Percentiles rank a stretch among this genome's conserved stretches.
Conservation (phyloP, 2,113 vertebrate genomes). For the Prunella fulvescens region DNA sequence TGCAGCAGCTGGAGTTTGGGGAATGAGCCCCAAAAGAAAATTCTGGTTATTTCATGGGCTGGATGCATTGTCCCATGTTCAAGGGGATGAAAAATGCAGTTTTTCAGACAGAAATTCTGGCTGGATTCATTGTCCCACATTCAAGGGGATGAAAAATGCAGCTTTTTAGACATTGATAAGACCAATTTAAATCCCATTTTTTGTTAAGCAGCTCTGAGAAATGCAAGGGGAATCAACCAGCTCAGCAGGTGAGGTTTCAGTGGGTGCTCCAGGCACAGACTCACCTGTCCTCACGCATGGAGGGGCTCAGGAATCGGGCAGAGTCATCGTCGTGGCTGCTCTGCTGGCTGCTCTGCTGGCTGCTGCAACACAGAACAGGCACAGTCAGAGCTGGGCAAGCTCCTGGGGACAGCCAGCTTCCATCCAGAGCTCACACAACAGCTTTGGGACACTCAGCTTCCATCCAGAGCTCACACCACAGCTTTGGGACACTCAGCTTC, state of each 20-base stretch:
- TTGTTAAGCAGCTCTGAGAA: background rate
- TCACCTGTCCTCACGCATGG: constrained; percentile 79
- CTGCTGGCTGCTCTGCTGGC: constrained; percentile 88
- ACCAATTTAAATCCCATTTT: background rate
- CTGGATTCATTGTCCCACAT: too few relatives aligned
- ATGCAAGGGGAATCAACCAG: fast-evolving
- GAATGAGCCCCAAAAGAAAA: background rate
- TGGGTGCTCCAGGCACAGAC: fast-evolving
- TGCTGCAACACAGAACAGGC: constrained; percentile 62
- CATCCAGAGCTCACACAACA: background rate
- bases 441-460: too few relatives aligned
- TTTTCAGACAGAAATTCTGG: background rate
- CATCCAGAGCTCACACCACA: too few relatives aligned
- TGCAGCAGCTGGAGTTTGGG: background rate
- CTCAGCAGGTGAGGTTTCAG: fast-evolving
- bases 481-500: too few relatives aligned
- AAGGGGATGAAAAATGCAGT: background rate
- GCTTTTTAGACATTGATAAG: fast-evolving
- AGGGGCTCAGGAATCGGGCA: constrained; percentile 85
- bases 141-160: background rate
- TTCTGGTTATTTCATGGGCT: background rate
- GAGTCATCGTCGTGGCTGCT: constrained; percentile 90
- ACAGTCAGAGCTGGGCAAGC: background rate
- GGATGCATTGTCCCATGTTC: background rate
- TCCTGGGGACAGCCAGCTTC: background rate